A percentile compares a stretch with the other conserved stretches of the same genome.
phyloP scores from a whole-genome alignment of 1,140 invertebrate genomes.

The Cotesia typhae region DNA sequence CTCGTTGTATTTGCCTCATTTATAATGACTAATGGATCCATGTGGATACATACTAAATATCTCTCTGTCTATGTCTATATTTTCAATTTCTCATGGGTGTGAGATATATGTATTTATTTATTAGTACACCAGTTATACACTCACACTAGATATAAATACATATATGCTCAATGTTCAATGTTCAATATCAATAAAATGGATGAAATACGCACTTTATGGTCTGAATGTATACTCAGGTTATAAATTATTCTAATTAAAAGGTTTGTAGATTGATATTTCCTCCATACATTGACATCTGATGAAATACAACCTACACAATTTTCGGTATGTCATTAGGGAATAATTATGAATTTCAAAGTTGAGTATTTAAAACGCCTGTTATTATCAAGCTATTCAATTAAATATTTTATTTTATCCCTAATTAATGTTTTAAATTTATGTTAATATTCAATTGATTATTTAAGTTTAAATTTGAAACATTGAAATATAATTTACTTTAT shows the following conservation, averaged over 20 bases:
- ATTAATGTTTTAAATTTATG: too few species aligned
- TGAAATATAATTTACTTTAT: too few species aligned
- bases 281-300: too few species aligned
- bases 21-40: conserved; percentile 32
- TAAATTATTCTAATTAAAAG: conserved; percentile 26
- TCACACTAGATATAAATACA: too few species aligned
- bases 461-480: too few species aligned
- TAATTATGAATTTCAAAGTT: not conserved
- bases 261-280: conserved; percentile 1
- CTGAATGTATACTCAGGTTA: not conserved
- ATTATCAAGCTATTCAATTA: conserved; percentile 5
- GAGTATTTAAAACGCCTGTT: not conserved
- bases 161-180: too few species aligned
- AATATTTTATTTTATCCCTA: too few species aligned
- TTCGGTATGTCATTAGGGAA: too few species aligned
- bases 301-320: too few species aligned
- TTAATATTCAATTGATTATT: too few species aligned
- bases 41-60: conserved; percentile 8
- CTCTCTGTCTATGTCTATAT: not conserved
- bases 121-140: too few species aligned
- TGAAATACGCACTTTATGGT: conserved; percentile 18
- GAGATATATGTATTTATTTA: not conserved
- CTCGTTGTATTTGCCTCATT: conserved; percentile 18
- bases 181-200: not conserved
- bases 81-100: not conserved